Evolutionary conservation across 2,113 vertebrate genomes (phyloP).

Genomic region (Carassius auratus): DNA sequence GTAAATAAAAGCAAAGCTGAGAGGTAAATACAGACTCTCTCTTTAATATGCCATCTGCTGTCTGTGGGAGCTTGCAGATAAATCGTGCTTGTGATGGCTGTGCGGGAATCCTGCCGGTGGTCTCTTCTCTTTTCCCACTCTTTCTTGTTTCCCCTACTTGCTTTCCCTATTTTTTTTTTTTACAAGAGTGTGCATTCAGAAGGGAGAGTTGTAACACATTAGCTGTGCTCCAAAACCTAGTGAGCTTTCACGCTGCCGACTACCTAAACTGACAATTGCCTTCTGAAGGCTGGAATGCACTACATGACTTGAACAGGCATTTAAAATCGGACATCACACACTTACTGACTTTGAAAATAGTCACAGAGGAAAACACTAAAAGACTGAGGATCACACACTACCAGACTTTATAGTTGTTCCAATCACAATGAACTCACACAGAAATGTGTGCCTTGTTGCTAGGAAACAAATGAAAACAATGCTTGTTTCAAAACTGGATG

Average conservation of each 20-base stretch:
- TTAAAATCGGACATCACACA: too few species aligned
- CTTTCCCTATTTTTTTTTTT: neutral
- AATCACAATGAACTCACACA: too few species aligned
- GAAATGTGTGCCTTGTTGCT: too few species aligned
- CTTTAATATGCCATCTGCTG: conserved; percentile 25
- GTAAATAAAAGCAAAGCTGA: conserved; percentile 43
- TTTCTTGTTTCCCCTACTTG: neutral
- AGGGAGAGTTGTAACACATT: neutral
- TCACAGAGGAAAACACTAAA: too few species aligned
- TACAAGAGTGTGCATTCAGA: neutral
- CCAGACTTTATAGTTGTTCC: too few species aligned
- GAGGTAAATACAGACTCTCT: conserved; percentile 34
- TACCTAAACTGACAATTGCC: neutral
- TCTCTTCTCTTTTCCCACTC: neutral
- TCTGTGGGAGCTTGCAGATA: conserved; percentile 1
- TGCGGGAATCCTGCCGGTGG: conserved; percentile 3
- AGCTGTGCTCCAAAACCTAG: neutral
- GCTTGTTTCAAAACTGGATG: too few species aligned
- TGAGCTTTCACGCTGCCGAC: neutral
- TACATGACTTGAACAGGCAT: too few species aligned
- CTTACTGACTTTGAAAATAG: too few species aligned
- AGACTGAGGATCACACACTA: too few species aligned
- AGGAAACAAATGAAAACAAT: too few species aligned
- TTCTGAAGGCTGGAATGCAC: too few species aligned
- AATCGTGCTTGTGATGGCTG: neutral